Percentiles rank a stretch among this genome's conserved stretches.
Evolutionary conservation across 1,140 invertebrate genomes (phyloP).

Genomic region (Riptortus pedestris): DNA sequence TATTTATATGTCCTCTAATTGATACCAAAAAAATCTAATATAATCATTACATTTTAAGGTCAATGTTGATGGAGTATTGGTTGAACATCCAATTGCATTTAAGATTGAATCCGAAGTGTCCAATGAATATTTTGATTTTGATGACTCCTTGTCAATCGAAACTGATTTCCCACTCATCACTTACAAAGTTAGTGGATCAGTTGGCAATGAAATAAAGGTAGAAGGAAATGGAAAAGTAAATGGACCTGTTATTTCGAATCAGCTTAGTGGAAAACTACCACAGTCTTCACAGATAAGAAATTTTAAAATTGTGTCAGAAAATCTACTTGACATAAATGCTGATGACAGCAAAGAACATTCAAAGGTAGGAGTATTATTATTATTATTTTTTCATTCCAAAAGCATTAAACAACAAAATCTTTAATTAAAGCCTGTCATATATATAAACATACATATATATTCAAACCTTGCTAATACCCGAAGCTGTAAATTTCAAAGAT

Average conservation of each 20-base stretch:
- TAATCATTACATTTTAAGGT: slow-evolving; percentile 13
- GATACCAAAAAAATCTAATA: too few relatives aligned
- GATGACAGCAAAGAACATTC: not conserved
- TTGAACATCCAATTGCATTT: slow-evolving; percentile 18
- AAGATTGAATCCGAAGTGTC: slow-evolving; percentile 28
- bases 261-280: slow-evolving; percentile 25
- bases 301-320: slow-evolving; percentile 20
- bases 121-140: slow-evolving; percentile 21
- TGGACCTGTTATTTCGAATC: slow-evolving; percentile 19
- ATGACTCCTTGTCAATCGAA: slow-evolving; percentile 18
- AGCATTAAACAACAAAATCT: not conserved
- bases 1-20: too few relatives aligned
- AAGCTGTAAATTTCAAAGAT: too few relatives aligned
- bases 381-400: not conserved
- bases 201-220: slow-evolving; percentile 19
- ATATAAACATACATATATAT: not conserved
- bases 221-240: slow-evolving; percentile 23
- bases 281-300: slow-evolving; percentile 20
- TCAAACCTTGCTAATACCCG: too few relatives aligned
- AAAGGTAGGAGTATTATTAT: not conserved
- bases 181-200: slow-evolving; percentile 21
- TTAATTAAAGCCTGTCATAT: not conserved
- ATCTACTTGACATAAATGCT: slow-evolving; percentile 6
- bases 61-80: slow-evolving; percentile 19
- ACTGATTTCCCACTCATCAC: slow-evolving; percentile 12